Evolutionary conservation across 2,113 vertebrate species (phyloP).

Genomic region (Pygathrix nemaeus): DNA sequence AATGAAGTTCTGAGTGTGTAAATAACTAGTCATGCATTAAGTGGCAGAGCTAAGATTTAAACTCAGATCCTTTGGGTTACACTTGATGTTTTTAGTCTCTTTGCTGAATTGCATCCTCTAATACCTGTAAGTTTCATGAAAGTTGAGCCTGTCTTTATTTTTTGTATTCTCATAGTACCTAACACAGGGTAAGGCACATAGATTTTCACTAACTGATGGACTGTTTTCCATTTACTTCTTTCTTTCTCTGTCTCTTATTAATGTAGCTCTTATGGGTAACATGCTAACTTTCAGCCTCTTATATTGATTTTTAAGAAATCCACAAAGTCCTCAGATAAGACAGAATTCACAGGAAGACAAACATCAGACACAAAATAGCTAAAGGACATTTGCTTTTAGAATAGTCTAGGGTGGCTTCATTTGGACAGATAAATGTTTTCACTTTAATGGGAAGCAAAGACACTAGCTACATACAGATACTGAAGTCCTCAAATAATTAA

Average conservation of each 20-base stretch:
- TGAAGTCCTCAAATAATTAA: not conserved
- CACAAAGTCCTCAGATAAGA: constrained; percentile 73
- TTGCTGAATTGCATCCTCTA: not conserved
- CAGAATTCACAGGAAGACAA: constrained; percentile 75
- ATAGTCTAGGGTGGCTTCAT: constrained; percentile 66
- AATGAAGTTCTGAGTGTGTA: not conserved
- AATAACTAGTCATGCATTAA: not conserved
- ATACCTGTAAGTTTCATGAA: not conserved
- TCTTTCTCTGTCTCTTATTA: not conserved
- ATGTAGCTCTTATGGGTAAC: constrained; percentile 15
- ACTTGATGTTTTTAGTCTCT: not conserved
- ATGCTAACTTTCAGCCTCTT: constrained; percentile 62
- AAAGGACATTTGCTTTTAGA: constrained; percentile 78
- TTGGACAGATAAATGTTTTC: constrained; percentile 73
- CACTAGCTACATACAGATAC: not conserved
- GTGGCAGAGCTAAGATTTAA: not conserved
- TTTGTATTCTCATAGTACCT: not conserved
- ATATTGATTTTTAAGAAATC: constrained; percentile 77
- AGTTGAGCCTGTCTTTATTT: not conserved
- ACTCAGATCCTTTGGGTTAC: not conserved
- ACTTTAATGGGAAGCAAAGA: constrained; percentile 47
- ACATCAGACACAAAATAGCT: constrained; percentile 75
- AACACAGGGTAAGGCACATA: not conserved
- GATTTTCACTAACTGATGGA: not conserved
- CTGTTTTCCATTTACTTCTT: not conserved